Evolutionary conservation across 1,140 invertebrate genomes (phyloP).

Genomic region (Nasonia giraulti): DNA sequence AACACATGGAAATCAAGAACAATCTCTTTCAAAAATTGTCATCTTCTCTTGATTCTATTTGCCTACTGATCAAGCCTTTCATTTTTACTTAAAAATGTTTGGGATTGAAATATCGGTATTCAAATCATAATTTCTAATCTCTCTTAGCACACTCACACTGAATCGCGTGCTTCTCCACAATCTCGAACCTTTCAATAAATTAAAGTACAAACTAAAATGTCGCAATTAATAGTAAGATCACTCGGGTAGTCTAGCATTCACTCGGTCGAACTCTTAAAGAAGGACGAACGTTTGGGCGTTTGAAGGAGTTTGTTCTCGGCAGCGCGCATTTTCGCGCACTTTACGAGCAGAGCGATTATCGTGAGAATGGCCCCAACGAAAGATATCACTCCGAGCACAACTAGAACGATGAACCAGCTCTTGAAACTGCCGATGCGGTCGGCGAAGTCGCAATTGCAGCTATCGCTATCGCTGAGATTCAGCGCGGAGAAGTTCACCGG

Average conservation of each 20-base stretch:
- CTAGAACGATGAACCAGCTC: constrained; percentile 68
- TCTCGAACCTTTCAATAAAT: constrained; percentile 12
- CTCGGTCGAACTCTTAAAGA: constrained; percentile 44
- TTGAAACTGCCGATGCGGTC: constrained; percentile 67
- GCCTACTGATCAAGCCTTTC: too few relatives aligned
- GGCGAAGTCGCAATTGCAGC: constrained; percentile 66
- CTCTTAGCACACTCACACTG: neutral
- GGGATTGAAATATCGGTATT: neutral
- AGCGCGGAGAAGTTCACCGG: constrained; percentile 67
- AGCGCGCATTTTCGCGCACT: constrained; percentile 63
- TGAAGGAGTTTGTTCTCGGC: constrained; percentile 66
- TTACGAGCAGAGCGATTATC: constrained; percentile 62
- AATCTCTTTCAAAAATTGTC: too few relatives aligned
- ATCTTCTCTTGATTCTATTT: too few relatives aligned
- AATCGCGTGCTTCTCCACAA: neutral
- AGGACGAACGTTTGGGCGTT: constrained; percentile 61
- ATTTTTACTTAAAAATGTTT: too few relatives aligned
- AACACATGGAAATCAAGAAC: too few relatives aligned
- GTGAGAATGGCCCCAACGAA: constrained; percentile 66
- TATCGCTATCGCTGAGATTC: constrained; percentile 64
- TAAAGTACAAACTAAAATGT: neutral
- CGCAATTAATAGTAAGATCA: neutral
- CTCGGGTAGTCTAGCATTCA: constrained; percentile 6
- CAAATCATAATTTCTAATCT: neutral
- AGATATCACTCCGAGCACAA: constrained; percentile 66